phyloP scores from a whole-genome alignment of 2,113 vertebrate species.

The Pollachius pollachius region DNA sequence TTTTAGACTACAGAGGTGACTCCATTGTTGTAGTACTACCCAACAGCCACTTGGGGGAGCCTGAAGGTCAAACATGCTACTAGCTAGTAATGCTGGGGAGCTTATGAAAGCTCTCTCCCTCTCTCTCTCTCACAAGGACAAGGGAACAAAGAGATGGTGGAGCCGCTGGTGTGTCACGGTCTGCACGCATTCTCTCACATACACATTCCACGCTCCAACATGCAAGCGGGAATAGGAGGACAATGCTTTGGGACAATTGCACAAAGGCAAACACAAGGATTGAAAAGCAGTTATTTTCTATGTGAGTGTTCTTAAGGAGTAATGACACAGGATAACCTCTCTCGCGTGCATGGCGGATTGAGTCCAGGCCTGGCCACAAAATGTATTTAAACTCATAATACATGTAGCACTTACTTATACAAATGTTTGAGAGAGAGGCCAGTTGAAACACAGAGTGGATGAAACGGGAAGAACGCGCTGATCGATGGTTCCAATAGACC shows the following conservation, averaged over 20 bases:
- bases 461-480: too few species aligned
- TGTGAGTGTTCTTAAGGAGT: conserved; percentile 42
- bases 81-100: conserved; percentile 55
- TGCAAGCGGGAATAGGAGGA: conserved; percentile 47
- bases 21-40: conserved; percentile 35
- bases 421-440: background rate
- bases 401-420: background rate
- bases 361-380: conserved; percentile 3
- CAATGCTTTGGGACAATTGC: conserved; percentile 49
- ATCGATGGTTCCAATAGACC: too few species aligned
- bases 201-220: conserved; percentile 45
- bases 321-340: conserved; percentile 37
- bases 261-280: conserved; percentile 51
- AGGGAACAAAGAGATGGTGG: conserved; percentile 69
- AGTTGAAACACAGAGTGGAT: background rate
- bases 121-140: conserved; percentile 67
- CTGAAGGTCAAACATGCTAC: conserved; percentile 72
- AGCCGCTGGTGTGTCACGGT: conserved; percentile 34
- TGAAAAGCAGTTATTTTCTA: conserved; percentile 42
- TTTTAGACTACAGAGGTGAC: background rate
- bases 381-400: conserved; percentile 19
- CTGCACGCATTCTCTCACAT: conserved; percentile 5
- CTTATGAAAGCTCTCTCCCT: conserved; percentile 67
- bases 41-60: conserved; percentile 60
- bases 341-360: conserved; percentile 12